A percentile compares a stretch with the other conserved stretches of the same genome.
phyloP scores from a whole-genome alignment of 2,888 invertebrate genomes.

The Fragum fragum region DNA sequence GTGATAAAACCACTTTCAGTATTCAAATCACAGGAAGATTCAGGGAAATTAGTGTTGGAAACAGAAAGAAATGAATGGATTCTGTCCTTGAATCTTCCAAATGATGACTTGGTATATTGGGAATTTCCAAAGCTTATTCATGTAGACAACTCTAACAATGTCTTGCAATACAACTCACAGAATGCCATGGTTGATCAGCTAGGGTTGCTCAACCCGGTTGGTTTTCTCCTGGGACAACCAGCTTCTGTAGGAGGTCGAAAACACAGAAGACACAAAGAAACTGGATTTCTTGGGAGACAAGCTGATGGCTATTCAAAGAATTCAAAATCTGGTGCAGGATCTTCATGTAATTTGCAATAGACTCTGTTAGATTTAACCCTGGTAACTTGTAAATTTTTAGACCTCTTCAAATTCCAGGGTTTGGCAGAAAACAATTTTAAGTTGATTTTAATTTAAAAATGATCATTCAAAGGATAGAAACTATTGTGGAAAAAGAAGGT shows the following conservation, averaged over 20 bases:
- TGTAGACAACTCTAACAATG: slow-evolving; percentile 6
- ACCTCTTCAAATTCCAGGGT: too few relatives aligned
- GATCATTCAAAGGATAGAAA: too few relatives aligned
- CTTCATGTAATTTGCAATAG: slow-evolving; percentile 22
- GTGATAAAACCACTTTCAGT: slow-evolving; percentile 66
- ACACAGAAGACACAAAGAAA: slow-evolving; percentile 51
- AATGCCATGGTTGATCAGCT: slow-evolving; percentile 67
- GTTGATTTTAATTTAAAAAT: too few relatives aligned
- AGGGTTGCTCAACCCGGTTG: slow-evolving; percentile 64
- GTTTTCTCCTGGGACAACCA: slow-evolving; percentile 61
- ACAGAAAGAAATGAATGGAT: slow-evolving; percentile 49
- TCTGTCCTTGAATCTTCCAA: slow-evolving; percentile 33
- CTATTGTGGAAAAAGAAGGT: too few relatives aligned
- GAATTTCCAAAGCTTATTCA: slow-evolving; percentile 25
- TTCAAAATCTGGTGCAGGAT: slow-evolving; percentile 20
- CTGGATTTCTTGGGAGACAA: slow-evolving; percentile 1
- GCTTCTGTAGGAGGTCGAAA: slow-evolving; percentile 45
- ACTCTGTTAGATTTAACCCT: too few relatives aligned
- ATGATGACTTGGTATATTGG: slow-evolving; percentile 46
- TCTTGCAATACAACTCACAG: slow-evolving; percentile 52
- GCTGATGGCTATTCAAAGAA: background rate
- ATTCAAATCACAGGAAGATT: slow-evolving; percentile 49
- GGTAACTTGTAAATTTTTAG: too few relatives aligned
- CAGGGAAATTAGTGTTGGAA: slow-evolving; percentile 43
- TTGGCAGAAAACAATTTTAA: too few relatives aligned